phyloP scores from a whole-genome alignment of 2,797 vertebrate species.

The Pseudotriccus pelzelni region DNA sequence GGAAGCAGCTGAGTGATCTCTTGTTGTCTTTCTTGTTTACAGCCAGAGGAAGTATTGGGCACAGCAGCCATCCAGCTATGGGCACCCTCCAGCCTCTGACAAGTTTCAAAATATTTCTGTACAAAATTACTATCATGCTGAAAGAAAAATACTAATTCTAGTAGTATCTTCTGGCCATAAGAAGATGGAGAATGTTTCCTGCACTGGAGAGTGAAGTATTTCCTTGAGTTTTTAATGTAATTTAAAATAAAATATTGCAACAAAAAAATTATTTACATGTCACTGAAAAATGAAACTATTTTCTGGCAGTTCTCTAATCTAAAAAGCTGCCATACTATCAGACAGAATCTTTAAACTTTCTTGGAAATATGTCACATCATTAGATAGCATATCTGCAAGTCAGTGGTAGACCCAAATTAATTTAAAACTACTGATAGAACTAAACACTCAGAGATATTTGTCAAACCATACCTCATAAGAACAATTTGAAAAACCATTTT shows the following conservation, averaged over 20 bases:
- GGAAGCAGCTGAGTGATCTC: background rate
- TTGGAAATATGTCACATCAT: background rate
- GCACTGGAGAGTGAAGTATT: background rate
- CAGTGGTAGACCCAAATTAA: background rate
- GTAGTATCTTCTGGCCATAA: background rate
- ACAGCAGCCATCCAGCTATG: background rate
- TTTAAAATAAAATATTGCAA: background rate
- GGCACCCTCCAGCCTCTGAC: background rate
- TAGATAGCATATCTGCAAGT: background rate
- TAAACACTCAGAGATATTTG: background rate
- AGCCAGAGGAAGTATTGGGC: background rate
- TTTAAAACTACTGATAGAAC: background rate
- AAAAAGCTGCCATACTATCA: background rate
- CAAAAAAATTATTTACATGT: background rate
- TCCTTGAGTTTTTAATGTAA: background rate
- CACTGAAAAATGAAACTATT: background rate
- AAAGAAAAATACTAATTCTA: background rate
- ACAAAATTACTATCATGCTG: background rate
- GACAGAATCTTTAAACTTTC: background rate
- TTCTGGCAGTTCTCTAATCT: background rate
- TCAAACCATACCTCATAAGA: background rate
- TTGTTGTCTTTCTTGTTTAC: background rate
- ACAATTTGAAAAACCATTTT: background rate
- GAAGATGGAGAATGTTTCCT: background rate
- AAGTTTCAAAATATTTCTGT: background rate